phyloP scores from a whole-genome alignment of 2,888 invertebrate genomes.

The Eupithecia tripunctaria region DNA sequence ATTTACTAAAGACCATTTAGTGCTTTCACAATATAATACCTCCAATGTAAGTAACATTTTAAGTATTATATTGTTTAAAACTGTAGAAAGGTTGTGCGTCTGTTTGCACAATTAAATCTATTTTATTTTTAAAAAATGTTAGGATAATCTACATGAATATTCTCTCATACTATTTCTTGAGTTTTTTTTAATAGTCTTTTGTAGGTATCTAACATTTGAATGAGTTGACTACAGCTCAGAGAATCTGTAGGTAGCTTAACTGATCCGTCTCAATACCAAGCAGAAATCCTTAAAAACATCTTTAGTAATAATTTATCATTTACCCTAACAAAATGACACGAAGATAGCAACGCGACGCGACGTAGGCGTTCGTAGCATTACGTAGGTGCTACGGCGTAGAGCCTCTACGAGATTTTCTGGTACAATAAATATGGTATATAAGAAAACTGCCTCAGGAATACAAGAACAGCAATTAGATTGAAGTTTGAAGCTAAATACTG shows the following conservation, averaged over 20 bases:
- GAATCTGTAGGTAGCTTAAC: not conserved
- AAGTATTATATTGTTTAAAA: no score
- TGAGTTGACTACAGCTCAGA: not conserved
- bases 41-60: no score
- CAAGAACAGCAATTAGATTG: not conserved
- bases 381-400: conserved; percentile 1
- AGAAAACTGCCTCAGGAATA: not conserved
- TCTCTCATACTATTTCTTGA: no score
- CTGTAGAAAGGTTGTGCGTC: no score
- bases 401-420: not conserved
- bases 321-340: not conserved
- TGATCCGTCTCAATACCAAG: not conserved
- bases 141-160: no score
- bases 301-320: not conserved
- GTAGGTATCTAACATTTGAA: not conserved
- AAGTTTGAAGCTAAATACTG: not conserved
- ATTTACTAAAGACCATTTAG: no score
- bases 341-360: not conserved
- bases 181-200: no score
- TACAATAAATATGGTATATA: not conserved
- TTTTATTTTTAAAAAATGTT: no score
- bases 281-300: not conserved
- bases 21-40: no score
- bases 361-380: not conserved
- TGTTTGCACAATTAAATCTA: no score